Evolutionary conservation across 2,113 vertebrate genomes (phyloP).

Genomic region (Lichenostomus cassidix): DNA sequence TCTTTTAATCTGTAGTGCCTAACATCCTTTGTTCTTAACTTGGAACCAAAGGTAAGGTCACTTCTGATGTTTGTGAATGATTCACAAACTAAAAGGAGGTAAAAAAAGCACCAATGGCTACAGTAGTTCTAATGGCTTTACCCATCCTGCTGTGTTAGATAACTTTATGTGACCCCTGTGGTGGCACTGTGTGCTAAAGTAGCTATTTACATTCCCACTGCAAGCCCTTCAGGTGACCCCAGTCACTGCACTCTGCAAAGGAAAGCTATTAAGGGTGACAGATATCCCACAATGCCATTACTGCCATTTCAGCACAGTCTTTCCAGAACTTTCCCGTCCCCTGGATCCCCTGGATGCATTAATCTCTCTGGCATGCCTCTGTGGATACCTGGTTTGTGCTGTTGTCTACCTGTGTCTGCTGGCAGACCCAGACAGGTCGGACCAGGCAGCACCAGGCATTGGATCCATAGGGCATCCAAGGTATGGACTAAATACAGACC

Average conservation of each 20-base stretch:
- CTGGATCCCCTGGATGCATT: background rate
- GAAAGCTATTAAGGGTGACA: background rate
- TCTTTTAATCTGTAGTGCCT: background rate
- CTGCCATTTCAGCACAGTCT: background rate
- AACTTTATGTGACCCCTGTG: background rate
- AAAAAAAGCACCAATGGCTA: background rate
- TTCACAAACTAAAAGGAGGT: background rate
- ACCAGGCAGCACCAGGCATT: fast-evolving
- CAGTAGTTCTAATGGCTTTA: background rate
- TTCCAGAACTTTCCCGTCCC: background rate
- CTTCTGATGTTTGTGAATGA: background rate
- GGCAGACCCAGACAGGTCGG: background rate
- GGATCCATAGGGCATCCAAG: background rate
- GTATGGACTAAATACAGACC: background rate
- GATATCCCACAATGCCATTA: background rate
- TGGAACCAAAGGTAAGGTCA: background rate
- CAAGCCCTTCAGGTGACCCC: background rate
- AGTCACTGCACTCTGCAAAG: background rate
- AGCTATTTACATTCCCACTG: background rate
- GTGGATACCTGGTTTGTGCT: background rate
- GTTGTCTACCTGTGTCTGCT: background rate
- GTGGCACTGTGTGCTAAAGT: background rate
- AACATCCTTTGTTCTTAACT: background rate
- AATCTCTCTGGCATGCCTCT: background rate
- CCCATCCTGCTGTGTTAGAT: background rate